Evolutionary conservation across 2,797 vertebrate species (phyloP).

Genomic region (Mormyrops attenuatus): DNA sequence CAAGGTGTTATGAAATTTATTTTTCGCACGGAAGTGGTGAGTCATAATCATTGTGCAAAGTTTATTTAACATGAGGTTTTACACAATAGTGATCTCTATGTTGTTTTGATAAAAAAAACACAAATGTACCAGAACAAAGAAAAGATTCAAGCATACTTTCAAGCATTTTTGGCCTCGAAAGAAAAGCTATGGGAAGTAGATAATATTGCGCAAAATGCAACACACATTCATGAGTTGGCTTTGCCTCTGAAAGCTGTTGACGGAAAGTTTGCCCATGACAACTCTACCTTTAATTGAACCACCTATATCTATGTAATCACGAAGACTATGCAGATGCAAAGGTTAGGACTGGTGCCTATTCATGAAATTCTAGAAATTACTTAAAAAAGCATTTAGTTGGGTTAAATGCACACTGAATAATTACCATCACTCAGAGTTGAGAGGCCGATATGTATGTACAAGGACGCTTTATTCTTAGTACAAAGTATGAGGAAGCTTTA

Average conservation of each 20-base stretch:
- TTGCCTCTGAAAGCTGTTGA: neutral
- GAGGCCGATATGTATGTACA: neutral
- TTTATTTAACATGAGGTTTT: neutral
- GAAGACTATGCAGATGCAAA: neutral
- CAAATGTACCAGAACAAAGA: neutral
- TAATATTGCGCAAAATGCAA: neutral
- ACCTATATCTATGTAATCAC: neutral
- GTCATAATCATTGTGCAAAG: neutral
- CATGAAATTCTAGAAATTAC: neutral
- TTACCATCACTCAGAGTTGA: neutral
- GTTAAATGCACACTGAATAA: neutral
- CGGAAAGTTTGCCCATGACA: neutral
- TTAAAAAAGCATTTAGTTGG: neutral
- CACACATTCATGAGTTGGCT: neutral
- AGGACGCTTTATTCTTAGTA: neutral
- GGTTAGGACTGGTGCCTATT: neutral
- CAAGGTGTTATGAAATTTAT: neutral
- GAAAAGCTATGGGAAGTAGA: neutral
- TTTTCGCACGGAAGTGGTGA: neutral
- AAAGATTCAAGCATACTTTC: neutral
- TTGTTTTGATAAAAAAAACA: neutral
- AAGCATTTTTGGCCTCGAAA: neutral
- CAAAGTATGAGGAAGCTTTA: no score
- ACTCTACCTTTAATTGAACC: neutral
- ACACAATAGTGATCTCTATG: neutral